Conservation (phyloP, 1,140 invertebrate genomes). For the Heliconius himera region DNA sequence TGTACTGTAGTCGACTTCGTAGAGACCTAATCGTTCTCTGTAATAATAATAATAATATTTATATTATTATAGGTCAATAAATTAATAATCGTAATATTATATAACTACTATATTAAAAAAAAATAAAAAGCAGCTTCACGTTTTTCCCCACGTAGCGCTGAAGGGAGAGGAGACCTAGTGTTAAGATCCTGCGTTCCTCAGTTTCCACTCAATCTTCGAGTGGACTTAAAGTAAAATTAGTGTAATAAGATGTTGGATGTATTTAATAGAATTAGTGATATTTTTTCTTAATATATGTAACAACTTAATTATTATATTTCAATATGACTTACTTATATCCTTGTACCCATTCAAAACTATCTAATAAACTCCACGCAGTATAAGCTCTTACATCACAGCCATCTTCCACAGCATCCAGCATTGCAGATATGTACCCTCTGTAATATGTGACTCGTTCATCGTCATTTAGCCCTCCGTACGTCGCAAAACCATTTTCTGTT, state of each 20-base stretch:
- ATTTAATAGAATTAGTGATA: too few relatives aligned
- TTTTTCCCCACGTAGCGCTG: too few relatives aligned
- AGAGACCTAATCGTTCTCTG: constrained; percentile 87
- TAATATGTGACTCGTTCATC: constrained; percentile 71
- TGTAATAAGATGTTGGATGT: neutral
- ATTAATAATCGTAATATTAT: too few relatives aligned
- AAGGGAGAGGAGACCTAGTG: too few relatives aligned
- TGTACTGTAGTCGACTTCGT: constrained; percentile 86
- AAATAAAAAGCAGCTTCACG: too few relatives aligned
- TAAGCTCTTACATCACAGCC: constrained; percentile 77
- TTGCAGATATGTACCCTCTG: constrained; percentile 64
- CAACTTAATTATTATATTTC: too few relatives aligned
- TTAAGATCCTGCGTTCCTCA: neutral
- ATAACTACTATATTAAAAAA: too few relatives aligned
- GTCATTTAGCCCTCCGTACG: constrained; percentile 53
- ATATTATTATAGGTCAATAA: too few relatives aligned
- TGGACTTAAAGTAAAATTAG: neutral
- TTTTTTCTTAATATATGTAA: too few relatives aligned
- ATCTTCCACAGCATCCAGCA: constrained; percentile 64
- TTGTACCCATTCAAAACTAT: constrained; percentile 85
- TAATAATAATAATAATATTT: constrained; percentile 43
- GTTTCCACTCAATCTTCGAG: neutral
- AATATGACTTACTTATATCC: constrained; percentile 76
- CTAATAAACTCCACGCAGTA: constrained; percentile 84
- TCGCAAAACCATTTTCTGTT: constrained; percentile 70